Evolutionary conservation across 2,797 vertebrate species (phyloP).

Genomic region (Simalia tracyae): DNA sequence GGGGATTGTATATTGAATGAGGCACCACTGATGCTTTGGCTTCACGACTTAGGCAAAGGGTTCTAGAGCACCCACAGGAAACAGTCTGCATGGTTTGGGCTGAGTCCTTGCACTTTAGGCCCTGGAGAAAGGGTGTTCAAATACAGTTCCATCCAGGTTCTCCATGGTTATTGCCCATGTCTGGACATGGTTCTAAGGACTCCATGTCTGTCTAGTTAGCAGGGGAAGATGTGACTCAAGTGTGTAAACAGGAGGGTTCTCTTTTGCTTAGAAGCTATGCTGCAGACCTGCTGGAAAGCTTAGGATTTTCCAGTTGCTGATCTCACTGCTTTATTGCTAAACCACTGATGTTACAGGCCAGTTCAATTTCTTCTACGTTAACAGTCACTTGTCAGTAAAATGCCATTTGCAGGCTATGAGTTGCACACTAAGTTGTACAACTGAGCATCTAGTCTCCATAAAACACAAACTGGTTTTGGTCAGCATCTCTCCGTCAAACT

Average conservation of each 20-base stretch:
- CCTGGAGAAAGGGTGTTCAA: background rate
- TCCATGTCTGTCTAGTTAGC: background rate
- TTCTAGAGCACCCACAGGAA: background rate
- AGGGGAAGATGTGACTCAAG: background rate
- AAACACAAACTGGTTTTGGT: background rate
- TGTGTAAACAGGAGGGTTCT: background rate
- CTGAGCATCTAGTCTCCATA: background rate
- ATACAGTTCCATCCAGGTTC: background rate
- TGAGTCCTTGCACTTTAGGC: background rate
- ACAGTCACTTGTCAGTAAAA: background rate
- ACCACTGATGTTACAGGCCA: background rate
- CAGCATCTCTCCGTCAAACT: background rate
- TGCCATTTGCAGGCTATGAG: background rate
- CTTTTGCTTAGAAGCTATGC: background rate
- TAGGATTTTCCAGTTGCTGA: background rate
- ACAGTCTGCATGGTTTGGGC: background rate
- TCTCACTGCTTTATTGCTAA: background rate
- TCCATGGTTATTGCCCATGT: background rate
- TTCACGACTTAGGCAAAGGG: too few species aligned
- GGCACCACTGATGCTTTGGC: background rate
- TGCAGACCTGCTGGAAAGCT: background rate
- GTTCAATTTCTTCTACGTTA: background rate
- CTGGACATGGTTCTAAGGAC: background rate
- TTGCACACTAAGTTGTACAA: background rate
- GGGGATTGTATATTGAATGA: background rate